Evolutionary conservation across 2,113 vertebrate species (phyloP).

Genomic region (Kryptolebias marmoratus): DNA sequence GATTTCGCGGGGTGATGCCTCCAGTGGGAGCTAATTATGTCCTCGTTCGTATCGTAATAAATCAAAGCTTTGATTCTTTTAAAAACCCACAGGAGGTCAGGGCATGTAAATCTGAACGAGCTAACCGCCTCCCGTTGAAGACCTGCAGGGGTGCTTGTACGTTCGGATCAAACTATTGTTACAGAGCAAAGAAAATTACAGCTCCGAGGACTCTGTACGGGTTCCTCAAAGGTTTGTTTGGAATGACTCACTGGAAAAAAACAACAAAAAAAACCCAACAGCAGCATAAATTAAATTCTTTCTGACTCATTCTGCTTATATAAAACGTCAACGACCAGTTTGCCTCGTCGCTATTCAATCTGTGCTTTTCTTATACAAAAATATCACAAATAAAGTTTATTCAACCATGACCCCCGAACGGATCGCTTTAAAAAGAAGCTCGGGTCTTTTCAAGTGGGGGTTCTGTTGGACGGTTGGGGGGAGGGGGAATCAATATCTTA

Average conservation of each 20-base stretch:
- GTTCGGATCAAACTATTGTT: slow-evolving; percentile 30
- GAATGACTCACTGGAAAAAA: slow-evolving; percentile 3
- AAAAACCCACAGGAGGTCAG: background rate
- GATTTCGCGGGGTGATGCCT: slow-evolving; percentile 23
- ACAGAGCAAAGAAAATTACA: background rate
- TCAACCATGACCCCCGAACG: too few relatives aligned
- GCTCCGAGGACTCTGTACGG: background rate
- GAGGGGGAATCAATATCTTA: too few relatives aligned
- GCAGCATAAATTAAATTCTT: slow-evolving; percentile 1
- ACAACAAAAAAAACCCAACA: background rate
- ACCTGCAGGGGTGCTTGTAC: slow-evolving; percentile 4
- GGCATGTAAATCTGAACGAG: background rate
- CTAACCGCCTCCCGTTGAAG: slow-evolving; percentile 23
- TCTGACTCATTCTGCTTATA: slow-evolving; percentile 2
- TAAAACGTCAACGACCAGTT: background rate
- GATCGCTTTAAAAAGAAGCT: too few relatives aligned
- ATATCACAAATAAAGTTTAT: too few relatives aligned
- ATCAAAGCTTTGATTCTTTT: slow-evolving; percentile 25
- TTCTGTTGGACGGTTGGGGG: too few relatives aligned
- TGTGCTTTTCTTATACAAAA: too few relatives aligned
- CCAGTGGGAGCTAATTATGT: slow-evolving; percentile 24
- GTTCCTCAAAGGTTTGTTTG: slow-evolving; percentile 30
- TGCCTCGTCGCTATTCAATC: background rate
- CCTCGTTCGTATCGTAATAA: slow-evolving; percentile 19
- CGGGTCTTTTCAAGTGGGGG: too few relatives aligned